Evolutionary conservation across 2,797 vertebrate species (phyloP).

Genomic region (Myripristis jacobus): DNA sequence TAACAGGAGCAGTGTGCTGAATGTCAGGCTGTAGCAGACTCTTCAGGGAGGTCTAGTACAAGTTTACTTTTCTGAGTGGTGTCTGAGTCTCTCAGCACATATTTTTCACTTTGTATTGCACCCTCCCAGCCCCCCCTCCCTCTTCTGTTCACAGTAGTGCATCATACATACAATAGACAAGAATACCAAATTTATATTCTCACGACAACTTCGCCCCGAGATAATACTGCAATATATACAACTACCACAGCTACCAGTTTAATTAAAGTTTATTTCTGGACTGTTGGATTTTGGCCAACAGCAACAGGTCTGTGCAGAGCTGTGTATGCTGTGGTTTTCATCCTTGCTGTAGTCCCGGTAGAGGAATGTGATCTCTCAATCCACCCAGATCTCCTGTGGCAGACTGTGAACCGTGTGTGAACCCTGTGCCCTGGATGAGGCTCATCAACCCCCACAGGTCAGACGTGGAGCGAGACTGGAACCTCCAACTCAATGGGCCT

Average conservation of each 20-base stretch:
- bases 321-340: slow-evolving; percentile 28
- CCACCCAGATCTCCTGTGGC: slow-evolving; percentile 60
- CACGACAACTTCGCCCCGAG: background rate
- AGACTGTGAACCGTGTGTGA: slow-evolving; percentile 47
- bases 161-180: background rate
- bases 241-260: background rate
- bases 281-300: background rate
- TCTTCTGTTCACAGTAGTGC: background rate
- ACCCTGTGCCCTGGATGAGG: slow-evolving; percentile 44
- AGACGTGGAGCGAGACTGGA: slow-evolving; percentile 1
- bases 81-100: background rate
- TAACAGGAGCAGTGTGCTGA: background rate
- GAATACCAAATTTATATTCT: slow-evolving; percentile 1
- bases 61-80: slow-evolving; percentile 20
- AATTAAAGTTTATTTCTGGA: slow-evolving; percentile 16
- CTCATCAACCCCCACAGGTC: slow-evolving; percentile 26
- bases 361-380: slow-evolving; percentile 67
- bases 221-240: background rate
- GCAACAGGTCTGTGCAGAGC: background rate
- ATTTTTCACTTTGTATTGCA: background rate
- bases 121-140: background rate
- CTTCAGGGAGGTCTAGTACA: background rate
- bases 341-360: slow-evolving; percentile 18
- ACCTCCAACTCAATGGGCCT: background rate
- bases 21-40: background rate